A percentile compares a stretch with the other conserved stretches of the same genome.
These are phyloP conservation scores for Cetoscarus ocellatus DNA, from an alignment of 2,797 vertebrate genomes.

Conservation along the genomic window DNA sequence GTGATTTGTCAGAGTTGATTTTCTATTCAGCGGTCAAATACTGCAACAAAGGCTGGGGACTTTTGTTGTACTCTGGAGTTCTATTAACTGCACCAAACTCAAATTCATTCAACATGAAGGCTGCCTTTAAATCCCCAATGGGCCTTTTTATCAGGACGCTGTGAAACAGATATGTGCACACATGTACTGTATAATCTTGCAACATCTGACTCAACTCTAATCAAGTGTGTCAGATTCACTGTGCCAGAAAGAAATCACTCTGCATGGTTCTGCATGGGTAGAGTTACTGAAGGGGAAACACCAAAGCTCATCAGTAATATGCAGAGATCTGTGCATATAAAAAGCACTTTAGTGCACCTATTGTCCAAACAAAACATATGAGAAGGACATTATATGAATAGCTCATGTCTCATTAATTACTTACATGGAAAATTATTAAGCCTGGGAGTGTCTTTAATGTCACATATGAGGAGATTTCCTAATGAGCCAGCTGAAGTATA, in stretches of 20 bases:
- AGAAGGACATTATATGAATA: constrained; percentile 23
- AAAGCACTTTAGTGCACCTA: constrained; percentile 41
- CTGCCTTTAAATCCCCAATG: constrained; percentile 43
- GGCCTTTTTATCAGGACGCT: constrained; percentile 49
- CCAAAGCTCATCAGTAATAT: constrained; percentile 64
- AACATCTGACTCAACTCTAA: constrained; percentile 50
- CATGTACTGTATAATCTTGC: constrained; percentile 48
- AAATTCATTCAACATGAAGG: constrained; percentile 44
- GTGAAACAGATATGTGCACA: constrained; percentile 57
- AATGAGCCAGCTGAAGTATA: constrained; percentile 29
- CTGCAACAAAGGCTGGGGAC: constrained; percentile 32
- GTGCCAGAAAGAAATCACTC: constrained; percentile 61
- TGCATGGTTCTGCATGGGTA: constrained; percentile 44
- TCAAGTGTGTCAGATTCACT: constrained; percentile 50
- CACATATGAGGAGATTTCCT: constrained; percentile 19
- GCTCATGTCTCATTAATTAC: constrained; percentile 36
- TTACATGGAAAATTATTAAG: constrained; percentile 35
- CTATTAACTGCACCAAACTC: constrained; percentile 38
- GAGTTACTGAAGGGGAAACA: constrained; percentile 59
- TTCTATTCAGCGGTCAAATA: constrained; percentile 24
- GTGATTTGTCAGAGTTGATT: constrained; percentile 37
- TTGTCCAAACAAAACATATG: constrained; percentile 53
- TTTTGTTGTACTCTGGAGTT: constrained; percentile 27
- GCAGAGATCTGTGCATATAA: constrained; percentile 40
- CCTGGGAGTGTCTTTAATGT: constrained; percentile 45